Evolutionary conservation across 2,797 vertebrate genomes (phyloP).

Genomic region (Sebastes oblongus): DNA sequence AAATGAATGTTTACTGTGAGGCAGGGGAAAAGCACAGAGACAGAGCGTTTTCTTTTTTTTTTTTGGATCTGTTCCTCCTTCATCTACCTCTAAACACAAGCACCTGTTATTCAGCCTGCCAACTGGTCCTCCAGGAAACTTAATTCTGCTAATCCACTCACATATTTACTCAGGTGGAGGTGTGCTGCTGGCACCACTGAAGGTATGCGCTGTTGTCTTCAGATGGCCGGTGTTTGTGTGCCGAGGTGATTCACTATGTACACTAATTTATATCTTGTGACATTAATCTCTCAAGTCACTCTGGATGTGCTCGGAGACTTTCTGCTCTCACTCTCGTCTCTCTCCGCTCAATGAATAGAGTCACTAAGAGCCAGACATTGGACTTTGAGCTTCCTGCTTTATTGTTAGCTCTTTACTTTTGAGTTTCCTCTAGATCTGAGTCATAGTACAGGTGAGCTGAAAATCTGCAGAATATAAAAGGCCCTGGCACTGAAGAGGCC

Average conservation of each 20-base stretch:
- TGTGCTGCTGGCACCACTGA: slow-evolving; percentile 3
- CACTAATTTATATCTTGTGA: slow-evolving; percentile 30
- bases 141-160: slow-evolving; percentile 58
- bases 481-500: slow-evolving; percentile 11
- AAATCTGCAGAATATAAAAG: slow-evolving; percentile 17
- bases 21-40: slow-evolving; percentile 2
- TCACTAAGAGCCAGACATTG: neutral
- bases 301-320: slow-evolving; percentile 1
- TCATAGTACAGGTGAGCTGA: neutral
- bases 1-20: slow-evolving; percentile 44
- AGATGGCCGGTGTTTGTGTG: slow-evolving; percentile 37
- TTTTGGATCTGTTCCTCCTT: slow-evolving; percentile 18
- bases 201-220: slow-evolving; percentile 21
- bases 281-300: slow-evolving; percentile 40
- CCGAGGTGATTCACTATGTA: slow-evolving; percentile 17
- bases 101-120: slow-evolving; percentile 53
- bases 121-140: slow-evolving; percentile 49
- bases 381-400: slow-evolving; percentile 8
- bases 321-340: neutral
- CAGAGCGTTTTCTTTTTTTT: neutral
- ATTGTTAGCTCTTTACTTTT: slow-evolving; percentile 7
- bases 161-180: slow-evolving; percentile 57
- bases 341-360: slow-evolving; percentile 14
- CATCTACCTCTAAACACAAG: slow-evolving; percentile 51
- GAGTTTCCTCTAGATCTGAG: slow-evolving; percentile 5